phyloP scores from a whole-genome alignment of 2,888 invertebrate genomes.

The Lathronympha strigana region DNA sequence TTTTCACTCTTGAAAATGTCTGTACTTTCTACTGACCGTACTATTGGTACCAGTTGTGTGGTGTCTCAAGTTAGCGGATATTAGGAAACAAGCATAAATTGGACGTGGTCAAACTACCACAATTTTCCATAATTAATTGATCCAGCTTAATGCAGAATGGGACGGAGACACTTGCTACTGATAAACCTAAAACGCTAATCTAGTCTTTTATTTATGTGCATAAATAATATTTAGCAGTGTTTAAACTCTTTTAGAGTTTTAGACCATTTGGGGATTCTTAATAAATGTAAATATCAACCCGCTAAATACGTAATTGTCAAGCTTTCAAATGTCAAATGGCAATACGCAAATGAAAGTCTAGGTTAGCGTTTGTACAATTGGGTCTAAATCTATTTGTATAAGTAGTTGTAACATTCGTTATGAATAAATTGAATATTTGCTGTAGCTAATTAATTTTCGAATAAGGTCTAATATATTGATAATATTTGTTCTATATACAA shows the following conservation, averaged over 20 bases:
- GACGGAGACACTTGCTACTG: background rate
- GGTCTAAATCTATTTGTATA: conserved; percentile 48
- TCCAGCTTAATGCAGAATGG: background rate
- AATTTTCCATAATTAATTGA: too few species aligned
- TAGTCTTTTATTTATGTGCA: background rate
- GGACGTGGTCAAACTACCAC: background rate
- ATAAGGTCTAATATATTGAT: conserved; percentile 72
- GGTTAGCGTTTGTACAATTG: conserved; percentile 28
- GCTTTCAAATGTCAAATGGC: background rate
- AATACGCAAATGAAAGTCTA: background rate
- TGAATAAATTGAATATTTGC: conserved; percentile 64
- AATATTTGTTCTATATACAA: conserved; percentile 62
- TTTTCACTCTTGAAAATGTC: conserved; percentile 62
- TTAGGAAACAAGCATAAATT: background rate
- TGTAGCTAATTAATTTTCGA: conserved; percentile 69
- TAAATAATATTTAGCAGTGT: too few species aligned
- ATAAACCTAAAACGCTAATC: conserved; percentile 14
- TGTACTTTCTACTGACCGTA: conserved; percentile 47
- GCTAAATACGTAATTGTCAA: too few species aligned
- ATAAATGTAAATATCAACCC: too few species aligned
- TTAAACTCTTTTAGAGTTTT: too few species aligned
- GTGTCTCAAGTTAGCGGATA: background rate
- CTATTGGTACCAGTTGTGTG: background rate
- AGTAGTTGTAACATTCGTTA: conserved; percentile 60
- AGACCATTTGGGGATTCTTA: too few species aligned